Percentiles rank a stretch among this genome's conserved stretches.
These are phyloP conservation scores for Notothenia coriiceps DNA, from an alignment of 2,113 vertebrate species.

Conservation along the genomic window DNA sequence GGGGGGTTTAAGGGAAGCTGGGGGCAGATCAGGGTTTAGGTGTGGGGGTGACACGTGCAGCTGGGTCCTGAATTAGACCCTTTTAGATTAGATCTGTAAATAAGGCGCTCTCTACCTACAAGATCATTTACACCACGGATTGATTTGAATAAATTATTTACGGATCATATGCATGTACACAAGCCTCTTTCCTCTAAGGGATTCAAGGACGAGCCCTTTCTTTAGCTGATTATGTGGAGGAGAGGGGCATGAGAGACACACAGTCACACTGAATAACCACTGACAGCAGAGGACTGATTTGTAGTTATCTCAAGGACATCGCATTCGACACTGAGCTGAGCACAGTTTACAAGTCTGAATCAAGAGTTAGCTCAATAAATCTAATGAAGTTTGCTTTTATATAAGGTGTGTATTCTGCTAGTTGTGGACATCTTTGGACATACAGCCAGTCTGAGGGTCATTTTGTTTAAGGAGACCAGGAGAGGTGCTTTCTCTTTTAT, in stretches of 20 bases:
- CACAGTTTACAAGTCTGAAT: background rate
- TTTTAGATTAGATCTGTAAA: constrained; percentile 52
- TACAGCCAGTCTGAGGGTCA: background rate
- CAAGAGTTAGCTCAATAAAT: background rate
- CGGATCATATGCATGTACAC: constrained; percentile 35
- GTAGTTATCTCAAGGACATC: background rate
- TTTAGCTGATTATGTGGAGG: background rate
- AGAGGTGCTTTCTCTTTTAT: constrained; percentile 5
- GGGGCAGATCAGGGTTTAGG: constrained; percentile 16
- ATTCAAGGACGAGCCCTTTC: constrained; percentile 50
- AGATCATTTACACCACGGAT: constrained; percentile 50
- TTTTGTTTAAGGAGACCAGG: background rate
- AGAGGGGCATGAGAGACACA: constrained; percentile 1
- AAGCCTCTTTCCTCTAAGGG: constrained; percentile 23
- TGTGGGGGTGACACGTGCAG: constrained; percentile 41
- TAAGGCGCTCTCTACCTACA: constrained; percentile 30
- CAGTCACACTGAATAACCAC: background rate
- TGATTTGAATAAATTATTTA: constrained; percentile 73
- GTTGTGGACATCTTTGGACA: background rate
- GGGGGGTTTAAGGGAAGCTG: background rate
- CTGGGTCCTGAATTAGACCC: constrained; percentile 47
- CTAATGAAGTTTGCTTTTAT: background rate
- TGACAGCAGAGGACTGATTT: background rate
- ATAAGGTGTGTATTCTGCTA: background rate
- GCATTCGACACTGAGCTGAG: background rate